Percentiles rank a stretch among this genome's conserved stretches.
phyloP scores from a whole-genome alignment of 2,888 invertebrate species.

The Diarsia brunnea region DNA sequence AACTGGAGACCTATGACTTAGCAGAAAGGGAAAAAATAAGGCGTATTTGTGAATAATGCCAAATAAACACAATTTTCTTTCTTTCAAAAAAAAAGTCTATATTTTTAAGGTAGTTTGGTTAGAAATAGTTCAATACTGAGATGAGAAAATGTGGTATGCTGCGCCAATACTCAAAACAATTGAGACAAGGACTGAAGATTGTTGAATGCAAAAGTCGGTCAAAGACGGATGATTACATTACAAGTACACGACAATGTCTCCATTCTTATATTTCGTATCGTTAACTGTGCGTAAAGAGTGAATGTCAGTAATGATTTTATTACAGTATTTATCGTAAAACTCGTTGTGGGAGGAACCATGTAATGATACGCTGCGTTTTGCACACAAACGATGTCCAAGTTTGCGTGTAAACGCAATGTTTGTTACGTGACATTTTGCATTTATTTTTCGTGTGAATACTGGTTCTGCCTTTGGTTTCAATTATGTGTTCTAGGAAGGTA shows the following conservation, averaged over 20 bases:
- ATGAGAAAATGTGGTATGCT: background rate
- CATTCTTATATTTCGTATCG: background rate
- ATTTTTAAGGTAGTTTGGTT: background rate
- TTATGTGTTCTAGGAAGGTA: background rate
- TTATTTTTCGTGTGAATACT: background rate
- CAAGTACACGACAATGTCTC: background rate
- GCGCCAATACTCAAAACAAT: background rate
- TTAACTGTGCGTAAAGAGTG: slow-evolving; percentile 17
- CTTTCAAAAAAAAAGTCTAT: too few species aligned
- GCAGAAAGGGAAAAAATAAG: background rate
- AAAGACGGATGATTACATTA: background rate
- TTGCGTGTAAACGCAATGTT: slow-evolving; percentile 32
- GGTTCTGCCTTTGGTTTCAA: background rate
- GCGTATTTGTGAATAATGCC: too few species aligned
- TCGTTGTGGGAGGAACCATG: slow-evolving; percentile 17
- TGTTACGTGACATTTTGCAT: slow-evolving; percentile 5
- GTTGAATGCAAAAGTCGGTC: background rate
- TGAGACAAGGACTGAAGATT: background rate
- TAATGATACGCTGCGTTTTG: slow-evolving; percentile 32
- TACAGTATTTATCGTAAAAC: slow-evolving; percentile 28
- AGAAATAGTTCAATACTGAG: background rate
- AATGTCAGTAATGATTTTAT: slow-evolving; percentile 31
- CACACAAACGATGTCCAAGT: slow-evolving; percentile 13
- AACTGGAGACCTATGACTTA: too few species aligned
- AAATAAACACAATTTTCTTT: too few species aligned